Base-by-base conservation (phyloP, 2,888 invertebrate genomes). In the Stramonita haemastoma region DNA sequence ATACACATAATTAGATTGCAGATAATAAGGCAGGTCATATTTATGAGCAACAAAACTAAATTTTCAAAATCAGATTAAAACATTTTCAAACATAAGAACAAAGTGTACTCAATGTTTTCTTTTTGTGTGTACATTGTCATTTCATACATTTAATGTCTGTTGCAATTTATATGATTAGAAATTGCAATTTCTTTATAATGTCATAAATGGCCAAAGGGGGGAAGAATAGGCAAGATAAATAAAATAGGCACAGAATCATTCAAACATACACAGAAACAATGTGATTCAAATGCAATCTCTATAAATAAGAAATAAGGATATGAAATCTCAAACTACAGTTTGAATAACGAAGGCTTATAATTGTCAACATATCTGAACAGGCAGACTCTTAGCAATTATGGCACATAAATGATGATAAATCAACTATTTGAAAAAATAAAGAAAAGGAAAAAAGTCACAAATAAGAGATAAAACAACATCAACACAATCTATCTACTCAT, bases 221-320 rank as follows among this genome's bases (percentile, higher is more conserved):
- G 89, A 36, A 89, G 87, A 81, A 90, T 84, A 87, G 79, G 89
- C 87, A 90, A 89, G 89, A 85, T 85, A 87, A 87, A 57, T 13
- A 17, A 89, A 81, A 88, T 73, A 90, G 89, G 90, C 89, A 89
- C 83, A 86, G 88, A 90, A 88, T 89, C 89, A 91, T 57, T 88
- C 89, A 89, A 60, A 90, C 79, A 86, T 57, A 89, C 46, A 60
- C 66, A 88, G 29, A 88, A 84, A 83, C 22, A 17, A 56, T 81
- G 60, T 88, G 57, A 36, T 57, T 56, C 46, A 88, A 77, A 88
- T 60, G 57, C 77, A 79, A 60, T 32, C 57, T 79, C 88, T 60
- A 88, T 57, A 81, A 29, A 36, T 32, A 88, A 15, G 34, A 29
- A 60, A 86, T 19, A 86, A 57, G 86, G 86, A 29, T 86, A 86